A percentile compares a stretch with the other conserved stretches of the same genome.
Evolutionary conservation across 2,113 vertebrate genomes (phyloP).

Genomic region (Eurystomus gularis): DNA sequence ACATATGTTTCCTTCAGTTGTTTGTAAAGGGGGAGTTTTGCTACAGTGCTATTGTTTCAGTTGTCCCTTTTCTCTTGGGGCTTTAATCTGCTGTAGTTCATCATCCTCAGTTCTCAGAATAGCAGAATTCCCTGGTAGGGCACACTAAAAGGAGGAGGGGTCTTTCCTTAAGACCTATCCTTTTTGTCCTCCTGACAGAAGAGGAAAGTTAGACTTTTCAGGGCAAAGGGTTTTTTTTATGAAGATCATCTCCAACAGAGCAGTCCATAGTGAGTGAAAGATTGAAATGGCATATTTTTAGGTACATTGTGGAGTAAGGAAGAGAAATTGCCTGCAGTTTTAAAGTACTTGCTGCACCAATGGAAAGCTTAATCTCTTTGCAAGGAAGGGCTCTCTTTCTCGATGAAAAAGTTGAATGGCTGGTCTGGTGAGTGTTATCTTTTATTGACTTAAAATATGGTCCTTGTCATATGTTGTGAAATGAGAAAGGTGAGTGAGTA

Average conservation of each 20-base stretch:
- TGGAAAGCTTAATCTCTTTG: conserved; percentile 59
- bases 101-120: conserved; percentile 31
- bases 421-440: conserved; percentile 57
- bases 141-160: neutral
- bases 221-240: neutral
- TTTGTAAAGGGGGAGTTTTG: conserved; percentile 13
- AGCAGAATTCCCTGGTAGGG: conserved; percentile 7
- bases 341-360: neutral
- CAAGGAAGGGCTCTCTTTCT: conserved; percentile 43
- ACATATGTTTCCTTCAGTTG: conserved; percentile 71
- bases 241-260: neutral
- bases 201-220: neutral
- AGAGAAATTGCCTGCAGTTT: neutral
- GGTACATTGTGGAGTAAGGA: neutral
- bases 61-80: conserved; percentile 35
- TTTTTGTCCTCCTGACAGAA: neutral
- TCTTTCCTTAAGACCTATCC: neutral
- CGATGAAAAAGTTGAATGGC: conserved; percentile 45
- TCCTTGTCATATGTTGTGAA: neutral
- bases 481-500: neutral
- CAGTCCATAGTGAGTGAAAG: neutral
- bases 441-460: neutral
- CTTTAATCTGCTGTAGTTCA: conserved; percentile 7
- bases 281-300: neutral
- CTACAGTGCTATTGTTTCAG: conserved; percentile 44